Evolutionary conservation across 1,140 invertebrate genomes (phyloP), one percentile per base, ranked within the genome.

Genomic region (Cardiocondyla obscurior): DNA sequence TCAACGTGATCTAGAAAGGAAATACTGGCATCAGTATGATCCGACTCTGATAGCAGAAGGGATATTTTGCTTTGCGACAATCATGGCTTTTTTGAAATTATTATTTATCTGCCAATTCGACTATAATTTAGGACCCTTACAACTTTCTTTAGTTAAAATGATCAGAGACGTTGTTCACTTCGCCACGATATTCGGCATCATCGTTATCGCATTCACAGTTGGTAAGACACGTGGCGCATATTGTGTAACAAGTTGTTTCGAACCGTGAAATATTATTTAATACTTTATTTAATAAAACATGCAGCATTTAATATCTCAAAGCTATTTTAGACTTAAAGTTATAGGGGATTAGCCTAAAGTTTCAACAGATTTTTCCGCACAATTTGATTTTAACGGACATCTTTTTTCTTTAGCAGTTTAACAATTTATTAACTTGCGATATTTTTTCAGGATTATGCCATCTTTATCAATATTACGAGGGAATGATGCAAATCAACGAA

Each of bases 1-100:
- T 44, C 91, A 94, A 30, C 77, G 92, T 22, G 92, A 95, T 73
- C 84, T 95, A 83, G 94, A 96, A 85, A 92, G 96, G 49, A 96
- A 96, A 87, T 95, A 96, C 82, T 97, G 97, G 97, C 94, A 96
- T 85, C 94, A 95, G 67, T 94, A 95, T 70, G 96, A 97, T 91
- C 96, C 96, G 5, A 95, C 96, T 12, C 92, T 97, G 22, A 94
- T 97, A 6, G 95, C 96, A 8, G 97, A 97, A 92, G 96, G 96
- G 19, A 94, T 96, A 28, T 97, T 97, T 90, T 96, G 96, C 10
- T 91, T 96, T 2, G 96, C 96, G 8, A 96, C 96, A 51, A 96
- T 97, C 65, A 96, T 97, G 94, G 95, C 96, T 39, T 97, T 93
- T 83, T 94, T 95, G 65, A 94, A 94, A 85, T 88, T 96, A 3